Percentiles rank a stretch among this genome's conserved stretches.
phyloP scores from a whole-genome alignment of 2,888 invertebrate species.

The Melanostoma scalare region DNA sequence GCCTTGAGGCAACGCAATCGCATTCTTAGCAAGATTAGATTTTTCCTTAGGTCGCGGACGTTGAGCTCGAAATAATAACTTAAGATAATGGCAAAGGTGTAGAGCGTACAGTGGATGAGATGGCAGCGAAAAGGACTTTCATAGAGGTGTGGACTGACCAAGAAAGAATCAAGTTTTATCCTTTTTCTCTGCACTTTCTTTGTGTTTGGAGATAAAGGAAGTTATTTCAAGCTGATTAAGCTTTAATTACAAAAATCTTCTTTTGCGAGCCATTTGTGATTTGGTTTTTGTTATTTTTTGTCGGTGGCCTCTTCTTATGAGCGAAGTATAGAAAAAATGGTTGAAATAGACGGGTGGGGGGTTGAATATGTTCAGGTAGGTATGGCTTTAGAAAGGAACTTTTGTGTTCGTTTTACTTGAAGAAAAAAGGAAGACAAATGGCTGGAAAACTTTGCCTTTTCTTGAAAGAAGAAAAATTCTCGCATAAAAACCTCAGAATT shows the following conservation, averaged over 20 bases:
- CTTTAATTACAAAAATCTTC: conserved; percentile 66
- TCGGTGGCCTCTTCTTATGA: background rate
- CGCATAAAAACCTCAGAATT: no score
- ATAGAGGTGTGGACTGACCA: conserved; percentile 64
- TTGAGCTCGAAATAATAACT: conserved; percentile 50
- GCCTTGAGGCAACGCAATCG: conserved; percentile 67
- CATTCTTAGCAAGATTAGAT: conserved; percentile 66
- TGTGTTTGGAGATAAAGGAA: conserved; percentile 53
- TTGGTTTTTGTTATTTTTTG: conserved; percentile 18
- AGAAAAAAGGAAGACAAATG: no score
- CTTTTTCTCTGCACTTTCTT: background rate
- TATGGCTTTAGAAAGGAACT: background rate
- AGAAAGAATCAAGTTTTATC: conserved; percentile 33
- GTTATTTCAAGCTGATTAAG: conserved; percentile 71
- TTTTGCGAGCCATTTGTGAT: conserved; percentile 31
- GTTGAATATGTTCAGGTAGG: background rate
- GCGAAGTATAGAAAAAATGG: conserved; percentile 17
- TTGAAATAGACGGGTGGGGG: background rate
- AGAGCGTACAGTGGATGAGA: background rate
- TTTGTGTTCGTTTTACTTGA: background rate
- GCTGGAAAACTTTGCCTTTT: no score
- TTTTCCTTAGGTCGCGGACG: conserved; percentile 35
- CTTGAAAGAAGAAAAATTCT: no score
- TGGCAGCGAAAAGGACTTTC: conserved; percentile 38
- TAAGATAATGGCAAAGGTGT: conserved; percentile 30